Conservation (phyloP, 2,113 vertebrate species). For the Anarrhichthys ocellatus region DNA sequence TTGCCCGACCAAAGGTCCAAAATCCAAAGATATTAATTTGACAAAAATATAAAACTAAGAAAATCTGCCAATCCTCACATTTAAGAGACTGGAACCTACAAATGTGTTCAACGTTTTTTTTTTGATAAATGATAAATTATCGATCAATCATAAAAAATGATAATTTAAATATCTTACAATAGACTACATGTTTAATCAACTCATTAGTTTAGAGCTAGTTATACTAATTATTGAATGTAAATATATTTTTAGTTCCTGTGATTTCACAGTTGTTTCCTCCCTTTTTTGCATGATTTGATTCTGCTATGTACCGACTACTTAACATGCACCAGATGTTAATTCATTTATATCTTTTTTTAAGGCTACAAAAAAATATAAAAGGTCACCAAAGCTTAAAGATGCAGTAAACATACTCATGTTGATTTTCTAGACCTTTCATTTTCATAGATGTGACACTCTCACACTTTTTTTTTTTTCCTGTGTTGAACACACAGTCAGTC, state of each 20-base stretch:
- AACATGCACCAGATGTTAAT: background rate
- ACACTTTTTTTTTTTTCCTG: background rate
- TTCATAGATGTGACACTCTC: background rate
- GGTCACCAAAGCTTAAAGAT: background rate
- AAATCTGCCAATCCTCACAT: background rate
- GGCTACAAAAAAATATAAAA: background rate
- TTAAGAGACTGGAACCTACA: background rate
- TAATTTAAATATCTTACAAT: background rate
- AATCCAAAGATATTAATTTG: background rate
- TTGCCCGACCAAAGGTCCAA: background rate
- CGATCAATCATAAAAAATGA: background rate
- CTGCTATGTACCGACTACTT: background rate
- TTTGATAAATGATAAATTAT: background rate
- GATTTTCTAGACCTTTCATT: background rate
- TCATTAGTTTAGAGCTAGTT: background rate
- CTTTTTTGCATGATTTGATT: background rate
- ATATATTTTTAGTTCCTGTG: too few relatives aligned
- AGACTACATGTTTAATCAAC: background rate
- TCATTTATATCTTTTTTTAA: background rate
- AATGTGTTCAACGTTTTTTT: background rate
- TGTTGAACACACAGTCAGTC: background rate
- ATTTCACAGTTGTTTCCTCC: background rate
- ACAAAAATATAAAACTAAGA: background rate
- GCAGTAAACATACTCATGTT: background rate
- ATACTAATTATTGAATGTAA: background rate